These are phyloP conservation scores for Tetramorium simillimum DNA, from an alignment of 1,140 invertebrate species.

Conservation along the genomic window DNA sequence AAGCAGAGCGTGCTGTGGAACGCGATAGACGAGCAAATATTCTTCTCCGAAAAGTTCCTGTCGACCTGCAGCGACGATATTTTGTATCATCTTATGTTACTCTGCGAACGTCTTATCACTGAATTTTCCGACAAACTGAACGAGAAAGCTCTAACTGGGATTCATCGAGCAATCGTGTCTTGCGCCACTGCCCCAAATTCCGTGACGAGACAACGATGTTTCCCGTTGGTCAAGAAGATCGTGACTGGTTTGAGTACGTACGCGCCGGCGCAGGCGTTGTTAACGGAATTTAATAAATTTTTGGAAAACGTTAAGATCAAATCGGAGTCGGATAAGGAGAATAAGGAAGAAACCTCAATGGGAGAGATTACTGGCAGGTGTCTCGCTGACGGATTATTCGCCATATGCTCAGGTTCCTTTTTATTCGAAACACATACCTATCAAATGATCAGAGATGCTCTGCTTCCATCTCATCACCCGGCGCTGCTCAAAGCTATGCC, in stretches of 20 bases:
- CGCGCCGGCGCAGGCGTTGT: slow-evolving; percentile 84
- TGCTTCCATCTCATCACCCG: slow-evolving; percentile 90
- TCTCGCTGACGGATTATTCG: slow-evolving; percentile 80
- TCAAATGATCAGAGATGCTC: slow-evolving; percentile 83
- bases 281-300: slow-evolving; percentile 87
- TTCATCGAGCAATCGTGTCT: slow-evolving; percentile 88
- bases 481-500: slow-evolving; percentile 85
- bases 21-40: slow-evolving; percentile 91
- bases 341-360: slow-evolving; percentile 77
- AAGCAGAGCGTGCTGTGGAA: slow-evolving; percentile 89
- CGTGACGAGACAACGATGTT: slow-evolving; percentile 77
- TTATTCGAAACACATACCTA: slow-evolving; percentile 76
- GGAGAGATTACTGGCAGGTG: slow-evolving; percentile 79
- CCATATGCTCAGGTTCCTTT: slow-evolving; percentile 81
- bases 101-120: slow-evolving; percentile 88
- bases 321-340: slow-evolving; percentile 80
- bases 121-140: slow-evolving; percentile 87
- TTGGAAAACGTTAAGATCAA: slow-evolving; percentile 87
- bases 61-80: slow-evolving; percentile 89
- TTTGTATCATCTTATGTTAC: slow-evolving; percentile 87
- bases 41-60: slow-evolving; percentile 94
- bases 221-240: slow-evolving; percentile 77
- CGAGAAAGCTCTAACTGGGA: slow-evolving; percentile 84
- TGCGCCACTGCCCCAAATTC: slow-evolving; percentile 86
- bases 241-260: slow-evolving; percentile 78